Evolutionary conservation across 2,113 vertebrate species (phyloP).

Genomic region (Podilymbus podiceps): DNA sequence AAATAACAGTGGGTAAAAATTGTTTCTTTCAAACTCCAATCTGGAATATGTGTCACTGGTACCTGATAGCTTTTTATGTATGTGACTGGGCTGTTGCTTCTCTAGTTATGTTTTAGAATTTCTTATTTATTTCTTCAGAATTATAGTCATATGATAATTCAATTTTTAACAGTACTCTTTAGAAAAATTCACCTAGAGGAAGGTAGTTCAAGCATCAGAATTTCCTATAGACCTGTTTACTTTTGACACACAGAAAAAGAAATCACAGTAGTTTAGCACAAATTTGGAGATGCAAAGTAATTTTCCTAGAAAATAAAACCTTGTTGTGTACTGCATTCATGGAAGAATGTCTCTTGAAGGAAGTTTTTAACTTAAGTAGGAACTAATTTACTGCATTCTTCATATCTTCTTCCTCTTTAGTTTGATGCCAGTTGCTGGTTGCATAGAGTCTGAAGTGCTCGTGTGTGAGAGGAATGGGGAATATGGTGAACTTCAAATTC

Average conservation of each 20-base stretch:
- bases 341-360: neutral
- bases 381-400: neutral
- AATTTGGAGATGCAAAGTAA: neutral
- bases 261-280: neutral
- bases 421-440: neutral
- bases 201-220: neutral
- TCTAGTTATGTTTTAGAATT: neutral
- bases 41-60: neutral
- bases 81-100: neutral
- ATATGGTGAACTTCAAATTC: neutral
- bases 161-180: neutral
- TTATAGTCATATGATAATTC: neutral
- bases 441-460: neutral
- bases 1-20: neutral
- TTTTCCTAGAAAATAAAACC: neutral
- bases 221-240: neutral
- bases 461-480: neutral
- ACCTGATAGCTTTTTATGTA: neutral
- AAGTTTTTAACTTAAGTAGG: neutral
- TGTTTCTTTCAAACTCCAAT: neutral
- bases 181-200: neutral
- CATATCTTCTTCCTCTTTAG: neutral
- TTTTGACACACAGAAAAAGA: neutral
- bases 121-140: neutral
- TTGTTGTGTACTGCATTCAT: neutral